Base-by-base conservation (phyloP, 2,888 invertebrate species). In the Dermolepida albohirtum region DNA sequence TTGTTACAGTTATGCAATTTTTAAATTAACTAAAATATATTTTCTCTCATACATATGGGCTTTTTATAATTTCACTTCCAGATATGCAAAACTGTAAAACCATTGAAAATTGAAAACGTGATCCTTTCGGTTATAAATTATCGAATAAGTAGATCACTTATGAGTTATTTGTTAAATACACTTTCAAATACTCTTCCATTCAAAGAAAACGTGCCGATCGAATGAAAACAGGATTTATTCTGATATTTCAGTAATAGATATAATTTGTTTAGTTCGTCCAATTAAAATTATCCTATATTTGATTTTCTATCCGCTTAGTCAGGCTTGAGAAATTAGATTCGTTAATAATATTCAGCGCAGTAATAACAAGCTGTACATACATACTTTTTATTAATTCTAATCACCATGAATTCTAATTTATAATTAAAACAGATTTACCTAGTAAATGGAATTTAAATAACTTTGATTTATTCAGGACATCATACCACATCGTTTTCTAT, bases 191-290 rank as follows among this genome's bases (percentile, higher is more conserved):
- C 6, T 1, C 34, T 10, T 34, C 2, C 6, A 34, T 34, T 34
- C 6, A 6, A 34, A 47, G 34, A 62, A 49, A 62, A 49, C 16
- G 39, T 10, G 17, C 10, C 10, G 11, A 14, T 5, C 11, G n/a
- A 10, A 54, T 17, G 59, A 34, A 62, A 47, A 16, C 55, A 55
- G 55, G 55, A 55, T 55, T 55, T 55, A 27, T 17, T 50, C 22
- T 5, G 50, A 50, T 50, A 1, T 5, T 17, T 8, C 7, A 50
- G 7, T n/a, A 22, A 27, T 1, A 11, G 17, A 16, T 40, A 6
- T 39, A 54, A 10, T 29, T 11, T 54, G 16, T 22, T n/a, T 16
- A 16, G 5, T 8, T 16, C n/a, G 5, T 17, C 16, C 12, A 11
- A 54, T 54, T 54, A 10, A 40, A 54, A 54, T 54, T 16, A 39